Evolutionary conservation across 2,797 vertebrate genomes (phyloP).

Genomic region (Notolepis coatsorum): DNA sequence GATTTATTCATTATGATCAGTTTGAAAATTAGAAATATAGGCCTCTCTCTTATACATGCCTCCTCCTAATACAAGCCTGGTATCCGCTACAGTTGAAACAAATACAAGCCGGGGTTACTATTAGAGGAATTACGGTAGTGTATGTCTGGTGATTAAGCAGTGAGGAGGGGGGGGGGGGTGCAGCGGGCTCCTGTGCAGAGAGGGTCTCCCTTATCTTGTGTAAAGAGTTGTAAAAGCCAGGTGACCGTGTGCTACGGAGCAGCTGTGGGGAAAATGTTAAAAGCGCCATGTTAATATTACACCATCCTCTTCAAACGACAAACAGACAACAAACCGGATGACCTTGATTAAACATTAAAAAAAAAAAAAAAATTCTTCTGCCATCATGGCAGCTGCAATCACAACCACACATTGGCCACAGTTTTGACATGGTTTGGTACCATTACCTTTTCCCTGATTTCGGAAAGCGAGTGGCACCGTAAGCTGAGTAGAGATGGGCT

Average conservation of each 20-base stretch:
- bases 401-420: conserved; percentile 9
- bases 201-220: conserved; percentile 10
- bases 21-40: no score
- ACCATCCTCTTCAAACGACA: conserved; percentile 24
- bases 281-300: conserved; percentile 19
- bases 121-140: no score
- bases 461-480: conserved; percentile 26
- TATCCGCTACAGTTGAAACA: no score
- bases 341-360: conserved; percentile 23
- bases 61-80: no score
- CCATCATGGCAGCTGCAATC: conserved; percentile 27
- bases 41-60: no score
- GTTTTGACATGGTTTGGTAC: conserved; percentile 28
- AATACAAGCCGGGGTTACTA: no score
- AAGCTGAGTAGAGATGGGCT: conserved; percentile 19
- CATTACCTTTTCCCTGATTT: neutral
- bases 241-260: conserved; percentile 23
- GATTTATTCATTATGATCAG: neutral
- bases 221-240: conserved; percentile 19
- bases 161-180: neutral
- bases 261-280: conserved; percentile 28
- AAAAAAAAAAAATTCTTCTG: conserved; percentile 20
- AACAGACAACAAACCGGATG: conserved; percentile 17
- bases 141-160: no score
- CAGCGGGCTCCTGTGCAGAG: neutral